Evolutionary conservation across 2,888 invertebrate genomes (phyloP).

Genomic region (Tanytarsus gracilentus): DNA sequence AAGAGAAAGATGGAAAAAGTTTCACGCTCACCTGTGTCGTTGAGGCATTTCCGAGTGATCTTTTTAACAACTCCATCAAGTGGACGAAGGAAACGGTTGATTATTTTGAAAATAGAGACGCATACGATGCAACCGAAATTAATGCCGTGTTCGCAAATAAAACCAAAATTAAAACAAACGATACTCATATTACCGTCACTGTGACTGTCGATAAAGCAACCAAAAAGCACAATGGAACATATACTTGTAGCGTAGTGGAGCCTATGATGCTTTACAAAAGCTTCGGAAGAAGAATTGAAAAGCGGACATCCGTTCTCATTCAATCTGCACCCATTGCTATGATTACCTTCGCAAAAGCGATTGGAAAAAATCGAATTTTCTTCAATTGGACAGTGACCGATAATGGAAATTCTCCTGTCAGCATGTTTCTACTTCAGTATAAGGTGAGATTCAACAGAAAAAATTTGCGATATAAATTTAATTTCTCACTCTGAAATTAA

Average conservation of each 20-base stretch:
- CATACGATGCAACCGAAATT: background rate
- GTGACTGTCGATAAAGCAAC: slow-evolving; percentile 50
- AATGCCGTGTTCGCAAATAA: slow-evolving; percentile 37
- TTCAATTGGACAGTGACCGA: slow-evolving; percentile 70
- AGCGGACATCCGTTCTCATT: slow-evolving; percentile 49
- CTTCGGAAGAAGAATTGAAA: slow-evolving; percentile 39
- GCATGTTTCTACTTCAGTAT: slow-evolving; percentile 50
- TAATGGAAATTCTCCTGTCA: slow-evolving; percentile 62
- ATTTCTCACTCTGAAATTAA: no score
- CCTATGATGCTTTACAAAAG: slow-evolving; percentile 34
- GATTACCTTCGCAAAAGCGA: slow-evolving; percentile 63
- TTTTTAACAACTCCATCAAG: slow-evolving; percentile 36
- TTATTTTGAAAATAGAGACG: slow-evolving; percentile 21
- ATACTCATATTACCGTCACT: slow-evolving; percentile 51
- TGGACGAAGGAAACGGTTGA: slow-evolving; percentile 52
- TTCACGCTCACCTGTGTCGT: slow-evolving; percentile 49
- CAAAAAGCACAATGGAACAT: slow-evolving; percentile 66
- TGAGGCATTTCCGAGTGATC: slow-evolving; percentile 50
- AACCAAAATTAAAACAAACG: slow-evolving; percentile 43
- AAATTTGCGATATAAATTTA: no score
- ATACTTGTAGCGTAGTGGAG: slow-evolving; percentile 47
- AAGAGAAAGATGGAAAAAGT: slow-evolving; percentile 46
- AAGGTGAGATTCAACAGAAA: no score
- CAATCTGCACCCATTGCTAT: slow-evolving; percentile 60
- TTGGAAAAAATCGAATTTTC: slow-evolving; percentile 64